These are phyloP conservation scores for Antechinus stuartii DNA, from an alignment of 2,113 vertebrate species.

Conservation along the genomic window DNA sequence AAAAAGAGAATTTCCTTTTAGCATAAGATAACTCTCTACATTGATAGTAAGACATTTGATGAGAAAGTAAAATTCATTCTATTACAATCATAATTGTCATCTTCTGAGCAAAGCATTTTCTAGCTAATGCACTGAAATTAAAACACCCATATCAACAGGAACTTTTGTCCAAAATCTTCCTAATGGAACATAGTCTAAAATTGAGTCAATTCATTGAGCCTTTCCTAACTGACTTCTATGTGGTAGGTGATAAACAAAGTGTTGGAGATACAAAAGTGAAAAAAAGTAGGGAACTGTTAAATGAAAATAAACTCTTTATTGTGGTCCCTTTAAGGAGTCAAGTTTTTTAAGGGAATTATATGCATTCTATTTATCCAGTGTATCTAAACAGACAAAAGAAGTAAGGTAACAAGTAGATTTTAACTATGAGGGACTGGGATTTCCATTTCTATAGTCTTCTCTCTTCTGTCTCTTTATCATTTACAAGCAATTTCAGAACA, in stretches of 20 bases:
- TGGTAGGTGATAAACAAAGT: too few relatives aligned
- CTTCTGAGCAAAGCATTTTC: constrained; percentile 40
- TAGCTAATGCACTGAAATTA: constrained; percentile 46
- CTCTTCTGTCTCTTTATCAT: not conserved
- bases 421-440: not conserved
- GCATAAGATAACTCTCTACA: constrained; percentile 45
- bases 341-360: too few relatives aligned
- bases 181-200: constrained; percentile 37
- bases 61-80: constrained; percentile 23
- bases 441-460: not conserved
- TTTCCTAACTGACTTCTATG: too few relatives aligned
- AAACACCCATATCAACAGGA: constrained; percentile 43
- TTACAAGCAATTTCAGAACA: not conserved
- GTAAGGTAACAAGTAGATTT: too few relatives aligned
- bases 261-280: too few relatives aligned
- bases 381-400: too few relatives aligned
- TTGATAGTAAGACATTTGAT: constrained; percentile 23
- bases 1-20: constrained; percentile 14
- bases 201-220: too few relatives aligned
- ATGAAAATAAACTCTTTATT: too few relatives aligned
- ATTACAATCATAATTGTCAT: constrained; percentile 30
- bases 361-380: too few relatives aligned
- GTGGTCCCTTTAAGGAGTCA: too few relatives aligned
- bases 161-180: constrained; percentile 17
- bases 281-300: too few relatives aligned